phyloP scores from a whole-genome alignment of 2,888 invertebrate genomes.

The Nudaria mundana region DNA sequence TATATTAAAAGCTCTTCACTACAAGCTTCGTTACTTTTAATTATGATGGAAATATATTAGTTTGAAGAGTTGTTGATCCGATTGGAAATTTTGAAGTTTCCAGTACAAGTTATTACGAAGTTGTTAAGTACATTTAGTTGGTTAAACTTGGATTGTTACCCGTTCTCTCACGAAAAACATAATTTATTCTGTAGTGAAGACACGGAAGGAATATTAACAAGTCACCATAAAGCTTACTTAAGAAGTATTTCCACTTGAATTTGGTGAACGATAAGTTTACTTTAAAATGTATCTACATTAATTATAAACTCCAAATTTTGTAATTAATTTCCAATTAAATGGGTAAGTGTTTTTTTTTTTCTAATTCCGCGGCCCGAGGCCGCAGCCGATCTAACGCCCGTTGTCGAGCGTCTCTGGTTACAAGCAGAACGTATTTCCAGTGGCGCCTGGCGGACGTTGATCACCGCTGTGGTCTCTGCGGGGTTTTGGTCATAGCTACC shows the following conservation, averaged over 20 bases:
- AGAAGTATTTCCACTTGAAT: constrained; percentile 12
- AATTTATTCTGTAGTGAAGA: constrained; percentile 32
- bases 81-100: constrained; percentile 29
- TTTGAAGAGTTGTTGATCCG: constrained; percentile 29
- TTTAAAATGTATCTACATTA: background rate
- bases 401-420: too few relatives aligned
- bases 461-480: too few relatives aligned
- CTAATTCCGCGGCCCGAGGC: too few relatives aligned
- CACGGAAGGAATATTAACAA: constrained; percentile 31
- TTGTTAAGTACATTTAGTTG: constrained; percentile 34
- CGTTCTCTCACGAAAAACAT: constrained; percentile 35
- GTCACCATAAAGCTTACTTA: constrained; percentile 14
- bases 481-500: too few relatives aligned
- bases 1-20: background rate
- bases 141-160: constrained; percentile 34
- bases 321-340: too few relatives aligned
- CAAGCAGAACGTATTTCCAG: too few relatives aligned
- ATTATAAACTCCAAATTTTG: too few relatives aligned
- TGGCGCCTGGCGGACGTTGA: too few relatives aligned
- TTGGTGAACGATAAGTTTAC: background rate
- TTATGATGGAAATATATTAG: constrained; percentile 30
- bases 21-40: constrained; percentile 15
- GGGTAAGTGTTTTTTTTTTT: too few relatives aligned
- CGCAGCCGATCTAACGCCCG: too few relatives aligned
- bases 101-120: constrained; percentile 32